Base-by-base conservation (phyloP, 2,797 vertebrate genomes). In the Rhinichthys osculus region DNA sequence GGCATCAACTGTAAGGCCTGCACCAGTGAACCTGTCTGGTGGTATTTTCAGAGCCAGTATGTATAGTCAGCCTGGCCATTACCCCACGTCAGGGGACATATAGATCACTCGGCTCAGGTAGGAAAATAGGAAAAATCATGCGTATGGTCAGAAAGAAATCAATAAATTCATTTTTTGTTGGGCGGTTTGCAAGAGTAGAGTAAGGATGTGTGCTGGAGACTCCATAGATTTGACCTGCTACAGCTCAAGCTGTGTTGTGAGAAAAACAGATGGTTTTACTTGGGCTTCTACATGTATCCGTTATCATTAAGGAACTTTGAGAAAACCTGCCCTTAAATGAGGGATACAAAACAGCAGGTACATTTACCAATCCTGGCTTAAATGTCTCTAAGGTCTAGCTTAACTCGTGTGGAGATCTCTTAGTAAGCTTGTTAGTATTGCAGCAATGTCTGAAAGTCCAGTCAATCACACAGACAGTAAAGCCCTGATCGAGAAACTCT, bases 81-180 rank as follows among this genome's bases (percentile, higher is more conserved):
- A 88, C 80, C 84, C 83, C 87, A 62, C 79, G 84, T 91, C 90
- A 91, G 83, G 85, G 67, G 85, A 85, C 70, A 73, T 77, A 85
- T 21, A 80, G 84, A 92, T 91, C 91, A 90, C 88, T 87, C 66
- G n/a, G 84, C 77, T 88, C 81, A 81, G 89, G 84, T 92, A 88
- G 86, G 85, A 86, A 90, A 90, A 88, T 90, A 87, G 78, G 40
- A 76, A 92, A 91, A 92, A 91, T 80, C 86, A 85, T 88, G 89
- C 83, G 66, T 79, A 86, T 33, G 91, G 91, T 92, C 88, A 73
- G 89, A 92, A 80, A 87, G 87, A 93, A 93, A 95, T 93, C 91
- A 86, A 94, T 93, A 90, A 21, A 44, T 89, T 89, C 85, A 91
- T 91, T 91, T 90, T 88, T 85, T 83, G 77, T 66, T 42, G 19